Conservation (phyloP, 2,888 invertebrate genomes). For the Chaetoderma sp. region DNA sequence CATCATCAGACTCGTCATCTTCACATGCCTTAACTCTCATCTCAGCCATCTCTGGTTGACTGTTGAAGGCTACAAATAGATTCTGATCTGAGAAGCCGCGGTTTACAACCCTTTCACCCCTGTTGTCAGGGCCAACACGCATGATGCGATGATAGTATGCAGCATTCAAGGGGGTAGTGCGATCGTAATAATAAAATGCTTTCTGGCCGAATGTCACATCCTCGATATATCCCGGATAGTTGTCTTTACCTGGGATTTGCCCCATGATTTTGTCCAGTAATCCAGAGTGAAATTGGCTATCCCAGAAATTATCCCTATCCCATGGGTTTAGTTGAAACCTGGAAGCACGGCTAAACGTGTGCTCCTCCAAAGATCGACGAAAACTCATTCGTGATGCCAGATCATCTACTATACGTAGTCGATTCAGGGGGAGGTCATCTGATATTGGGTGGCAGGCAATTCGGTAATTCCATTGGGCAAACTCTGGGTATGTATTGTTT, state of each 20-base stretch:
- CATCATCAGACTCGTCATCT: neutral
- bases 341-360: neutral
- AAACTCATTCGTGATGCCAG: no score
- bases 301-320: slow-evolving; percentile 7
- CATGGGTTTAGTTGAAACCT: slow-evolving; percentile 14
- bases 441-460: slow-evolving; percentile 46
- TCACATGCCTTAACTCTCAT: slow-evolving; percentile 15
- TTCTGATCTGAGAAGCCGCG: no score
- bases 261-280: slow-evolving; percentile 30
- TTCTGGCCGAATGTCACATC: slow-evolving; percentile 16
- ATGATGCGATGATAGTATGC: neutral
- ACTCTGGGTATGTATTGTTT: slow-evolving; percentile 40
- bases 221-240: slow-evolving; percentile 16
- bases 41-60: slow-evolving; percentile 20
- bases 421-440: slow-evolving; percentile 30
- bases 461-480: slow-evolving; percentile 54
- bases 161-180: slow-evolving; percentile 29
- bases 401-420: slow-evolving; percentile 38
- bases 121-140: no score
- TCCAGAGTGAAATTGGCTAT: neutral
- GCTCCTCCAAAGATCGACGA: neutral
- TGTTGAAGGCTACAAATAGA: slow-evolving; percentile 29
- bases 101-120: slow-evolving; percentile 25
- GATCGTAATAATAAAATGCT: slow-evolving; percentile 13
- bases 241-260: slow-evolving; percentile 32